A percentile compares a stretch with the other conserved stretches of the same genome.
phyloP scores from a whole-genome alignment of 2,113 vertebrate species.

The Tetraodon nigroviridis region DNA sequence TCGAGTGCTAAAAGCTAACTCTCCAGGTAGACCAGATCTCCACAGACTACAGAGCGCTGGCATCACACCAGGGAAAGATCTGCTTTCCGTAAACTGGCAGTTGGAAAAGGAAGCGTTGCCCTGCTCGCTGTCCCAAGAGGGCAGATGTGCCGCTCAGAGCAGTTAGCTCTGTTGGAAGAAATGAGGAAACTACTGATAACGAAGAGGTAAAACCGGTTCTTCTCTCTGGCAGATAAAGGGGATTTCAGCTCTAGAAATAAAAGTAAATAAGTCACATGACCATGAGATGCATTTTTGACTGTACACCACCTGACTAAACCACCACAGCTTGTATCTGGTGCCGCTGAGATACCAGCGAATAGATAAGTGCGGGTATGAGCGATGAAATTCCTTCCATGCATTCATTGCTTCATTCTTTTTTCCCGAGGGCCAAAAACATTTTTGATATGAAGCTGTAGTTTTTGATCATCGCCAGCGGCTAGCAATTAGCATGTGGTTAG shows the following conservation, averaged over 20 bases:
- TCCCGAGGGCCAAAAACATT: constrained; percentile 35
- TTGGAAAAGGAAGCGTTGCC: constrained; percentile 28
- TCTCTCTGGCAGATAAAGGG: constrained; percentile 6
- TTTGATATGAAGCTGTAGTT: constrained; percentile 48
- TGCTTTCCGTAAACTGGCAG: constrained; percentile 36
- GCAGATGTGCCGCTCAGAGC: constrained; percentile 13
- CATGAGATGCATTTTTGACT: constrained; percentile 13
- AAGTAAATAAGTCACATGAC: constrained; percentile 17
- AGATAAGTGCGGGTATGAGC: constrained; percentile 12
- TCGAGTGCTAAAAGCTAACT: constrained; percentile 10
- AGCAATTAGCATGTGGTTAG: constrained; percentile 75
- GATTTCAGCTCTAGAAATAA: constrained; percentile 19
- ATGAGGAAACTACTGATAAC: constrained; percentile 42
- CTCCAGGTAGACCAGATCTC: constrained; percentile 21
- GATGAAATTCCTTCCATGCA: constrained; percentile 47
- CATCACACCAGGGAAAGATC: constrained; percentile 26
- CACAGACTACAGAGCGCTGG: constrained; percentile 21
- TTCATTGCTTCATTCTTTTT: constrained; percentile 50
- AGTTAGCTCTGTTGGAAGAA: constrained; percentile 29
- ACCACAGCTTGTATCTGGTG: constrained; percentile 3
- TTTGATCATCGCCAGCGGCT: constrained; percentile 58
- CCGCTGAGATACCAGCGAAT: constrained; percentile 12
- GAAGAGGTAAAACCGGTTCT: constrained; percentile 18
- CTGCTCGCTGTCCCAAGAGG: constrained; percentile 39
- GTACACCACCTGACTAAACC: constrained; percentile 28